Evolutionary conservation across 2,888 invertebrate species (phyloP).

Genomic region (Biston stratarius): DNA sequence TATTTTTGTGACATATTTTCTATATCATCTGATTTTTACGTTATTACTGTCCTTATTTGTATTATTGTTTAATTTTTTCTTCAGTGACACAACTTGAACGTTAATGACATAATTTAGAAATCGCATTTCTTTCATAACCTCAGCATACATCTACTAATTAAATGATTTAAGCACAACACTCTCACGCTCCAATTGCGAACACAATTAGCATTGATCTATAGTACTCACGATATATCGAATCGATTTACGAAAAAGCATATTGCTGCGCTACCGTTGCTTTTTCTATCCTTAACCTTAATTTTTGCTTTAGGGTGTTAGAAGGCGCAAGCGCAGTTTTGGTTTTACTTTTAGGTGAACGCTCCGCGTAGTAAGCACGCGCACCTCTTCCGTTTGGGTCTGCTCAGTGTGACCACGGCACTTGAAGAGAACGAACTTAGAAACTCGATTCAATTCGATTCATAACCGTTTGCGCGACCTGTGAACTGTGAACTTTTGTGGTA

Average conservation of each 20-base stretch:
- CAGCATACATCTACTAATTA: conserved; percentile 50
- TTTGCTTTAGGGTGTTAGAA: conserved; percentile 66
- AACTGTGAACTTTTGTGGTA: conserved; percentile 76
- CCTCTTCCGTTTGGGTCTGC: conserved; percentile 71
- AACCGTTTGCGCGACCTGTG: conserved; percentile 64
- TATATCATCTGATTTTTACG: too few relatives aligned
- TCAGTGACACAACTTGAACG: background rate
- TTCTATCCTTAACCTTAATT: conserved; percentile 84
- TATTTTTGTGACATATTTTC: too few relatives aligned
- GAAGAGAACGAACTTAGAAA: conserved; percentile 81
- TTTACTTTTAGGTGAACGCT: conserved; percentile 77
- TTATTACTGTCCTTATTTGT: too few relatives aligned
- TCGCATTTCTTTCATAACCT: conserved; percentile 34
- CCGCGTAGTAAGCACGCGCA: conserved; percentile 68
- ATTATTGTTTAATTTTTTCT: background rate
- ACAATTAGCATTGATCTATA: conserved; percentile 61
- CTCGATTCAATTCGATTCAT: conserved; percentile 65
- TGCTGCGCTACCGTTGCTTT: conserved; percentile 57
- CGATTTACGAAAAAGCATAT: conserved; percentile 63
- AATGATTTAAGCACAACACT: conserved; percentile 48
- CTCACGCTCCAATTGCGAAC: conserved; percentile 69
- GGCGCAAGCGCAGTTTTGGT: conserved; percentile 68
- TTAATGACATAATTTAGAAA: conserved; percentile 27
- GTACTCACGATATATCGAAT: conserved; percentile 58
- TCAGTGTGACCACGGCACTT: conserved; percentile 81